phyloP scores from a whole-genome alignment of 2,113 vertebrate genomes.

The Hyperoodon ampullatus region DNA sequence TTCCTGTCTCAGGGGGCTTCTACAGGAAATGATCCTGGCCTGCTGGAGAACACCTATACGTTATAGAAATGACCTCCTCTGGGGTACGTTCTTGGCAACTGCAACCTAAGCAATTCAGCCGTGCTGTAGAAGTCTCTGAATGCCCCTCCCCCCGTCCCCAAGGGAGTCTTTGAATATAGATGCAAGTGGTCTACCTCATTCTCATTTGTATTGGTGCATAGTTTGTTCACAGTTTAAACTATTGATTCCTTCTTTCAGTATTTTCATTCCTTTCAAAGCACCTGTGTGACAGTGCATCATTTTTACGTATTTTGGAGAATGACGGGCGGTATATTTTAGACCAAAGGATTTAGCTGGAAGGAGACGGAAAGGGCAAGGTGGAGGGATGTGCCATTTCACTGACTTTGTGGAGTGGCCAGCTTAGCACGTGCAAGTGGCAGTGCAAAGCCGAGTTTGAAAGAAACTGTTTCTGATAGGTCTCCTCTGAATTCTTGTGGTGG shows the following conservation, averaged over 20 bases:
- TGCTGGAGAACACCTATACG: not conserved
- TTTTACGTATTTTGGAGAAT: conserved; percentile 11
- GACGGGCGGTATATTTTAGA: not conserved
- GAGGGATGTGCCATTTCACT: not conserved
- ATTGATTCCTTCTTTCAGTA: not conserved
- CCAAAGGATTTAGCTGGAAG: not conserved
- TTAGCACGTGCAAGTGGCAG: not conserved
- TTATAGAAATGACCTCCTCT: not conserved
- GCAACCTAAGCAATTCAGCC: not conserved
- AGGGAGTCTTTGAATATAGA: not conserved
- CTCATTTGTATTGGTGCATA: not conserved
- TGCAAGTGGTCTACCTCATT: not conserved
- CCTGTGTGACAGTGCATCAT: not conserved
- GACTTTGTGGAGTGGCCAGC: not conserved
- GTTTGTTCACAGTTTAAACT: not conserved
- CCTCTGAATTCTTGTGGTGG: not conserved
- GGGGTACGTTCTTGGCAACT: not conserved
- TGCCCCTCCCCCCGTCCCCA: not conserved
- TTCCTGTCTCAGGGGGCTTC: not conserved
- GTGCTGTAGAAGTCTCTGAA: not conserved
- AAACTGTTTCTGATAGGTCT: not conserved
- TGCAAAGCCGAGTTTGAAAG: not conserved
- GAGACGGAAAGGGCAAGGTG: not conserved
- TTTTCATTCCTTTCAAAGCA: conserved; percentile 20
- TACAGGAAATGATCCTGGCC: not conserved